Percentiles rank a stretch among this genome's conserved stretches.
phyloP scores from a whole-genome alignment of 2,113 vertebrate genomes.

The Myrmecobius fasciatus region DNA sequence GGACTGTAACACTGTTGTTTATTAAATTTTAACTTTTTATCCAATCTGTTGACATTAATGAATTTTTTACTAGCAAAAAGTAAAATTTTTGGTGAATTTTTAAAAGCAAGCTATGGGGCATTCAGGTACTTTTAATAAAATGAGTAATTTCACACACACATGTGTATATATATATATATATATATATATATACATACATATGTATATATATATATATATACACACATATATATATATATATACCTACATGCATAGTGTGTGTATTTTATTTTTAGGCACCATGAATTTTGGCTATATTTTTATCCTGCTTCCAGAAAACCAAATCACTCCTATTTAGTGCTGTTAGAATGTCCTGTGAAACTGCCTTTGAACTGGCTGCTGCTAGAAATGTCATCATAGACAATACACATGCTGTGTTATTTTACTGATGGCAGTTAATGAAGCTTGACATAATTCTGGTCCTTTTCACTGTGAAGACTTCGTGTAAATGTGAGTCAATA shows the following conservation, averaged over 20 bases:
- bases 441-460: conserved; percentile 34
- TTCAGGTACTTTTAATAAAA: not conserved
- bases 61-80: not conserved
- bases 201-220: too few relatives aligned
- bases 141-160: not conserved
- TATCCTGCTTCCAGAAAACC: not conserved
- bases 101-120: not conserved
- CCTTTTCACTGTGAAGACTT: conserved; percentile 39
- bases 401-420: not conserved
- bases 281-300: not conserved
- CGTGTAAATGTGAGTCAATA: conserved; percentile 33
- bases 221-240: too few relatives aligned
- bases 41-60: not conserved
- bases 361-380: not conserved
- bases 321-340: not conserved
- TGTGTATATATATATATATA: too few relatives aligned
- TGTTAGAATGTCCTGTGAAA: not conserved
- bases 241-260: too few relatives aligned
- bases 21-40: not conserved
- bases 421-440: conserved; percentile 29
- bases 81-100: not conserved
- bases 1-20: not conserved
- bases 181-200: too few relatives aligned
- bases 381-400: conserved; percentile 11
- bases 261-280: not conserved